These are phyloP conservation scores for Scylla paramamosain DNA, from an alignment of 1,140 invertebrate genomes.

Conservation along the genomic window DNA sequence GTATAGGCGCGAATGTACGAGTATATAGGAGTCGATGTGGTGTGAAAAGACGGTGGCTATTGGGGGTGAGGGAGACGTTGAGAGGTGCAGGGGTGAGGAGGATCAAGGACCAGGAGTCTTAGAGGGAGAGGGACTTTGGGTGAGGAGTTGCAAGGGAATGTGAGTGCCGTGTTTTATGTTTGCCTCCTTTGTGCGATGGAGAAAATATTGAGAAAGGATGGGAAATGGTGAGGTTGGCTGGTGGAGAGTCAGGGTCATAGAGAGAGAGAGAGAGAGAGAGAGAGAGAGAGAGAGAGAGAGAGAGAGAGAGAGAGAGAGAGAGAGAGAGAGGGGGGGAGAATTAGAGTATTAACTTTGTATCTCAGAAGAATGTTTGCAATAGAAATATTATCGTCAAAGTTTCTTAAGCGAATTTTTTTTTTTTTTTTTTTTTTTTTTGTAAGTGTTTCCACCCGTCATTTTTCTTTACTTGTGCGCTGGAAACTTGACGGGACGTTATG, in stretches of 20 bases:
- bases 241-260: not conserved
- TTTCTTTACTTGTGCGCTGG: no score
- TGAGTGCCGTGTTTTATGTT: not conserved
- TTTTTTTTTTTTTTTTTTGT: no score
- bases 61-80: not conserved
- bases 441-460: no score
- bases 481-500: no score
- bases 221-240: constrained; percentile 27
- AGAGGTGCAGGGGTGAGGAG: not conserved
- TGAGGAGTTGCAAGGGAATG: not conserved
- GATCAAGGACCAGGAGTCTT: no score
- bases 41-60: not conserved
- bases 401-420: no score
- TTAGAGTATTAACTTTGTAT: not conserved
- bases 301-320: not conserved
- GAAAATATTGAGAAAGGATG: constrained; percentile 2
- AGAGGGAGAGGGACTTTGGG: not conserved
- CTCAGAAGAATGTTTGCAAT: no score
- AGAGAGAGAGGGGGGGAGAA: not conserved
- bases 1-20: not conserved
- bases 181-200: not conserved
- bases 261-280: not conserved
- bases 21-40: not conserved
- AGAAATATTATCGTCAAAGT: no score
- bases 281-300: not conserved